Evolutionary conservation across 2,888 invertebrate species (phyloP).

Genomic region (Mallateleia sp.): DNA sequence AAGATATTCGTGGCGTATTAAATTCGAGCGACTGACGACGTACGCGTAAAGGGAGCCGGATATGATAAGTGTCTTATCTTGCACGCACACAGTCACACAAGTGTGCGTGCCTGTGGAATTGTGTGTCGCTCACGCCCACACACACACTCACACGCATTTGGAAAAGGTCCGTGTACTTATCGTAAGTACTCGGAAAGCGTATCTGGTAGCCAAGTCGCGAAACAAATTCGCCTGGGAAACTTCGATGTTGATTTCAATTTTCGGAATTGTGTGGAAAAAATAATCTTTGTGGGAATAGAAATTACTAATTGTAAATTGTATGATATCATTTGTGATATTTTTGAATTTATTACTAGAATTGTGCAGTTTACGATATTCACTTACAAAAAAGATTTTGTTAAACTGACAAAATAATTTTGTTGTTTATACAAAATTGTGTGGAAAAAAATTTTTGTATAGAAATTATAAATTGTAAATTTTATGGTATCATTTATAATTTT

Average conservation of each 20-base stretch:
- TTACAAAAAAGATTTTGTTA: too few species aligned
- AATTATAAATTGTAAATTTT: too few species aligned
- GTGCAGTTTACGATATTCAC: too few species aligned
- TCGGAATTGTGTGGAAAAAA: too few species aligned
- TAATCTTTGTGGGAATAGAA: too few species aligned
- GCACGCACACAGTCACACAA: slow-evolving; percentile 80
- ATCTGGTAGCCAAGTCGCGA: slow-evolving; percentile 69
- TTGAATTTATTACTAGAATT: too few species aligned
- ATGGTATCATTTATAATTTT: too few species aligned
- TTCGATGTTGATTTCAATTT: slow-evolving; percentile 1
- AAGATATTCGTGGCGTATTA: slow-evolving; percentile 75
- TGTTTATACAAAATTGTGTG: too few species aligned
- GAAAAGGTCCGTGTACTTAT: slow-evolving; percentile 74
- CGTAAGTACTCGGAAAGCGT: slow-evolving; percentile 73
- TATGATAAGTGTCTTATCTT: slow-evolving; percentile 88
- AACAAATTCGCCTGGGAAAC: slow-evolving; percentile 42
- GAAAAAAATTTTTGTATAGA: too few species aligned
- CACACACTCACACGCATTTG: slow-evolving; percentile 24
- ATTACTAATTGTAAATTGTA: too few species aligned
- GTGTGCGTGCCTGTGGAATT: slow-evolving; percentile 68
- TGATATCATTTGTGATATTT: too few species aligned
- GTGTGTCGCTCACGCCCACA: slow-evolving; percentile 35
- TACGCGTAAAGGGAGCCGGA: slow-evolving; percentile 85
- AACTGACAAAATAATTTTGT: too few species aligned
- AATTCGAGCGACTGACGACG: slow-evolving; percentile 74